Percentiles rank a stretch among this genome's conserved stretches.
phyloP scores from a whole-genome alignment of 2,113 vertebrate species.

The Antennarius striatus region DNA sequence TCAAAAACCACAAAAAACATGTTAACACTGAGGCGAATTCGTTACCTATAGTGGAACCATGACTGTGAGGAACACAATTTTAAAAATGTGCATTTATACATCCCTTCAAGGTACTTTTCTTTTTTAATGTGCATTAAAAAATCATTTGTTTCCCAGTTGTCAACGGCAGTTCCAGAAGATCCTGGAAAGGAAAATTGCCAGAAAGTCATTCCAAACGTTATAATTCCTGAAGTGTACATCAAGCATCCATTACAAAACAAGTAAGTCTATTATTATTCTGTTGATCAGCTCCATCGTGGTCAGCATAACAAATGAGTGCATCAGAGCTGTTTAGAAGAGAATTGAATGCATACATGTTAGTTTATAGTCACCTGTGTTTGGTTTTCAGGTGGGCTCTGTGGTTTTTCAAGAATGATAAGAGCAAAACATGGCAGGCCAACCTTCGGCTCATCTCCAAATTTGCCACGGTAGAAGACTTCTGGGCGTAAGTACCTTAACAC shows the following conservation, averaged over 20 bases:
- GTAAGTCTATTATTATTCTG: constrained; percentile 64
- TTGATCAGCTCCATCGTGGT: too few species aligned
- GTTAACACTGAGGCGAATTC: too few species aligned
- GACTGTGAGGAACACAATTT: too few species aligned
- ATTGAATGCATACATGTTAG: too few species aligned
- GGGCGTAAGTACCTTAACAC: constrained; percentile 88
- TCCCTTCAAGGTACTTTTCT: too few species aligned
- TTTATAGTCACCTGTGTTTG: background rate
- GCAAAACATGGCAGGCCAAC: constrained; percentile 99
- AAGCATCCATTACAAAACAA: constrained; percentile 98
- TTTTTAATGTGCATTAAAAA: too few species aligned
- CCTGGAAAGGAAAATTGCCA: constrained; percentile 87
- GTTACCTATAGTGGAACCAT: too few species aligned
- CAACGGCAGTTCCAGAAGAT: constrained; percentile 83
- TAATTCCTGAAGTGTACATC: constrained; percentile 89
- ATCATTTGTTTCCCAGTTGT: constrained; percentile 78
- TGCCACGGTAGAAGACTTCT: constrained; percentile 98
- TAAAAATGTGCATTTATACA: too few species aligned
- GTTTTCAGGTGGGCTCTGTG: constrained; percentile 94
- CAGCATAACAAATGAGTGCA: background rate
- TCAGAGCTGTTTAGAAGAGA: background rate
- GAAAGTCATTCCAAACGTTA: constrained; percentile 83
- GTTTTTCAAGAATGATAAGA: constrained; percentile 99
- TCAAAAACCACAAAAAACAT: too few species aligned
- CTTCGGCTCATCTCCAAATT: constrained; percentile 97